Evolutionary conservation across 1,140 invertebrate genomes (phyloP).

Genomic region (Tetramorium parvispinum): DNA sequence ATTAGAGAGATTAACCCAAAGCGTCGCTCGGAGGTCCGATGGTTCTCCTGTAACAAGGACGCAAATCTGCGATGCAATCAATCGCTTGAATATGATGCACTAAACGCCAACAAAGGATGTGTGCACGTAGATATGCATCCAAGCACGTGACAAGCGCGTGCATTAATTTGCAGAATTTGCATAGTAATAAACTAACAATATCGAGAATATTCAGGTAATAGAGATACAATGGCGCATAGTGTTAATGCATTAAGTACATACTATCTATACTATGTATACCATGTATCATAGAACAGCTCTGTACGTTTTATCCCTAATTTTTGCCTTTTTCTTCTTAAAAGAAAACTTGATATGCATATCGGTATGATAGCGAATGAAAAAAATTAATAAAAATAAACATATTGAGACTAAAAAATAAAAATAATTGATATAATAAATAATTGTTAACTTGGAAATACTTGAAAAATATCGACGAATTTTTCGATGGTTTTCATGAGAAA

Average conservation of each 20-base stretch:
- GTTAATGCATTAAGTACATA: background rate
- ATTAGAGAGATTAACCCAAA: constrained; percentile 14
- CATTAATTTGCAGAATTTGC: constrained; percentile 17
- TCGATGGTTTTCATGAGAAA: background rate
- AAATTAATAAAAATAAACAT: background rate
- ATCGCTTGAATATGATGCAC: background rate
- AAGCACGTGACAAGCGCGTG: constrained; percentile 7
- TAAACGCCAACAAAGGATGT: background rate
- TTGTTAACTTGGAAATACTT: background rate
- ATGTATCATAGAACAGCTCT: background rate
- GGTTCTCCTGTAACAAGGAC: background rate
- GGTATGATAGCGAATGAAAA: background rate
- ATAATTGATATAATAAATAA: background rate
- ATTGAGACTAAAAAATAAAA: background rate
- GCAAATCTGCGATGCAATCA: constrained; percentile 13
- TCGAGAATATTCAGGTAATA: background rate
- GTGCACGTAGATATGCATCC: background rate
- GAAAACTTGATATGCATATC: background rate
- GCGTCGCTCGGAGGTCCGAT: background rate
- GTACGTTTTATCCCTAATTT: background rate
- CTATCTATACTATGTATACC: too few relatives aligned
- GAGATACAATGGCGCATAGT: too few relatives aligned
- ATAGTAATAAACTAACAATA: background rate
- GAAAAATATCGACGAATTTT: background rate
- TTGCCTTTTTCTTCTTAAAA: background rate